Conservation (phyloP, 2,113 vertebrate species). For the Otis tarda region DNA sequence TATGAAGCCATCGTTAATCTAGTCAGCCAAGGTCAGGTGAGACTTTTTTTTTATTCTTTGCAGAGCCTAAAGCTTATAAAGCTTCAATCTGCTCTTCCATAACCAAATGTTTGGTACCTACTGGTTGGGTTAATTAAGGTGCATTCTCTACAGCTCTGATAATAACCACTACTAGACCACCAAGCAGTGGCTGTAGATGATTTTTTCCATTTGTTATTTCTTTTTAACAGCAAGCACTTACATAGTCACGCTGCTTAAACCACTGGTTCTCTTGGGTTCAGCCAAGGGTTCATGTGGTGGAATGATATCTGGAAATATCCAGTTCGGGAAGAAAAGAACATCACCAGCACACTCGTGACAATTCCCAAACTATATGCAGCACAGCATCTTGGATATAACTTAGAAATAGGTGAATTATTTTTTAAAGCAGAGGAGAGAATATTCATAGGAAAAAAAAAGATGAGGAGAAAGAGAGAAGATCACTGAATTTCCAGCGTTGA, state of each 20-base stretch:
- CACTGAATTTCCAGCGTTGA: background rate
- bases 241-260: background rate
- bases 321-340: background rate
- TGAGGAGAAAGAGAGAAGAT: background rate
- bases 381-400: background rate
- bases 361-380: background rate
- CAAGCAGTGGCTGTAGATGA: background rate
- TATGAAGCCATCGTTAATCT: background rate
- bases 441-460: background rate
- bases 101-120: background rate
- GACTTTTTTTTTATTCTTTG: background rate
- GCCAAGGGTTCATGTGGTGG: background rate
- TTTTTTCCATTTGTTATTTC: background rate
- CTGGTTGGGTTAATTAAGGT: background rate
- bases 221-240: background rate
- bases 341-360: background rate
- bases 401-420: background rate
- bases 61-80: background rate
- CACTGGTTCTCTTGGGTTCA: background rate
- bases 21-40: background rate
- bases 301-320: background rate
- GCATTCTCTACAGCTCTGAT: background rate
- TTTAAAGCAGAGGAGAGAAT: background rate
- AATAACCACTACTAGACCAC: background rate
- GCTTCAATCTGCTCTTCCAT: background rate